Evolutionary conservation across 2,113 vertebrate genomes (phyloP).

Genomic region (Anolis sagrei): DNA sequence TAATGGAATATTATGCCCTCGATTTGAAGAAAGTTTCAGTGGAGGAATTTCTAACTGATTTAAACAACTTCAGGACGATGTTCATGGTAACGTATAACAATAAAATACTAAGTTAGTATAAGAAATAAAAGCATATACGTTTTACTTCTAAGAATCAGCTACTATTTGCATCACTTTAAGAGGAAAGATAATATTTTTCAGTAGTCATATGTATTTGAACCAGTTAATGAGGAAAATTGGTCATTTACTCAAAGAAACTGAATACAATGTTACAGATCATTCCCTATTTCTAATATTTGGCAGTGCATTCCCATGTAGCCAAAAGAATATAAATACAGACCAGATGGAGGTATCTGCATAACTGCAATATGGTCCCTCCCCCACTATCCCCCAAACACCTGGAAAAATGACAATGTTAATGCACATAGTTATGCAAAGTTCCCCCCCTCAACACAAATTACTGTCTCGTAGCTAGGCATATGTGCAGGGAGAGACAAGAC

Average conservation of each 20-base stretch:
- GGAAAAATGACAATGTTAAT: too few species aligned
- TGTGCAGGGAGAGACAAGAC: too few species aligned
- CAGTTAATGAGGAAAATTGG: neutral
- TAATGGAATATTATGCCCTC: conserved; percentile 88
- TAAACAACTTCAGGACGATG: conserved; percentile 93
- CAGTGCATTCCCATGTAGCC: neutral
- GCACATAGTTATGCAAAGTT: too few species aligned
- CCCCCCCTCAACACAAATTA: too few species aligned
- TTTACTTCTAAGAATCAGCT: neutral
- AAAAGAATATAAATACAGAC: too few species aligned
- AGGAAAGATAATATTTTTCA: neutral
- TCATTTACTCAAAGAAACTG: neutral
- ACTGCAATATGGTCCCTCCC: neutral
- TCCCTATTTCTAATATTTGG: neutral
- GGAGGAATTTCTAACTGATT: conserved; percentile 93
- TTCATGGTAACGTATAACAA: conserved; percentile 82
- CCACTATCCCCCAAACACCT: neutral
- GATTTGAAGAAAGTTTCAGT: conserved; percentile 94
- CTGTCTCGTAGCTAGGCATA: too few species aligned
- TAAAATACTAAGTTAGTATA: neutral
- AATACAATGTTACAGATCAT: neutral
- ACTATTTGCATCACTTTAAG: neutral
- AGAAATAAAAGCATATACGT: neutral
- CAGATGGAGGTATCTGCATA: neutral
- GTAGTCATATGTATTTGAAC: neutral